Conservation (phyloP, 2,113 vertebrate genomes). For the Phyllopteryx taeniolatus region DNA sequence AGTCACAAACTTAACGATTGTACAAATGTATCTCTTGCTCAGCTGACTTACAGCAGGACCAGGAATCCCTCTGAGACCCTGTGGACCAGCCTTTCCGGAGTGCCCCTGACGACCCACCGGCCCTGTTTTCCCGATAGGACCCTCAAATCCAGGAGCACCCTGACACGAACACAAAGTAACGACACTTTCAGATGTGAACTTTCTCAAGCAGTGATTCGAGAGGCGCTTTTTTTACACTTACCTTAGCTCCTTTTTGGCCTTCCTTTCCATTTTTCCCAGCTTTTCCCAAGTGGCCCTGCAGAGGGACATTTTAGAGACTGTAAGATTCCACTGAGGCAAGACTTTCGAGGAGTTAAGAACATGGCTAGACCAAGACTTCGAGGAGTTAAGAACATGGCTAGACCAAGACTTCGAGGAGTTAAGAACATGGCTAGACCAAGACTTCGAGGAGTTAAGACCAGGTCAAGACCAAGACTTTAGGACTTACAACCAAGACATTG, state of each 20-base stretch:
- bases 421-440: too few relatives aligned
- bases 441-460: neutral
- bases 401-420: too few relatives aligned
- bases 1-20: neutral
- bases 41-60: slow-evolving; percentile 85
- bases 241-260: slow-evolving; percentile 92
- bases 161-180: slow-evolving; percentile 42
- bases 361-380: too few relatives aligned
- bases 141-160: slow-evolving; percentile 88
- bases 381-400: too few relatives aligned
- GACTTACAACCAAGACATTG: neutral
- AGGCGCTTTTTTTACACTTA: slow-evolving; percentile 50
- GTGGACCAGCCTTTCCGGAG: slow-evolving; percentile 84
- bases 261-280: slow-evolving; percentile 86
- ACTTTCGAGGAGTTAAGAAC: neutral
- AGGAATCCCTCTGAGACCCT: slow-evolving; percentile 90
- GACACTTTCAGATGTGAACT: neutral
- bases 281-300: slow-evolving; percentile 89
- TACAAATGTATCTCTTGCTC: neutral
- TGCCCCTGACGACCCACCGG: slow-evolving; percentile 90
- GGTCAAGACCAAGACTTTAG: neutral
- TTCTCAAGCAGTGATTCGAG: neutral
- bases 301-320: slow-evolving; percentile 20
- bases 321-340: slow-evolving; percentile 2
- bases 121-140: slow-evolving; percentile 88